phyloP scores from a whole-genome alignment of 2,888 invertebrate species.

The Eupithecia tripunctaria region DNA sequence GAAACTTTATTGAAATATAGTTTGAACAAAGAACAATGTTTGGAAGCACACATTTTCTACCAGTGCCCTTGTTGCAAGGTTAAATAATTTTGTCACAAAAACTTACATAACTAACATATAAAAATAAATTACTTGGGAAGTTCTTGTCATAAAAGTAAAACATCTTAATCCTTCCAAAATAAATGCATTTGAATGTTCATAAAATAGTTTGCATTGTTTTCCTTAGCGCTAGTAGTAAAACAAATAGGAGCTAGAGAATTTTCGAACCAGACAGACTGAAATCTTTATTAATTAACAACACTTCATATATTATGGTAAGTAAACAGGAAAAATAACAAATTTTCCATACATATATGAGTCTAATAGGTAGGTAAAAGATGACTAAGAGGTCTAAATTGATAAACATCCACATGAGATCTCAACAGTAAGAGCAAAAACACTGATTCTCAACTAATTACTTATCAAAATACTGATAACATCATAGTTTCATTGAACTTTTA shows the following conservation, averaged over 20 bases:
- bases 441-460: slow-evolving; percentile 24
- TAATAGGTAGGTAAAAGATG: background rate
- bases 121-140: slow-evolving; percentile 14
- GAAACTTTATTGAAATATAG: background rate
- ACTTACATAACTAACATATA: slow-evolving; percentile 35
- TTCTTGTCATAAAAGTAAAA: background rate
- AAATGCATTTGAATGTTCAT: slow-evolving; percentile 23
- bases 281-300: background rate
- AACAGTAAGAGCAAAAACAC: slow-evolving; percentile 34
- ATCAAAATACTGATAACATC: slow-evolving; percentile 35
- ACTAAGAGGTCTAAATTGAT: slow-evolving; percentile 1
- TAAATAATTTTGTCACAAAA: slow-evolving; percentile 25
- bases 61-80: background rate
- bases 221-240: background rate
- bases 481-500: slow-evolving; percentile 11
- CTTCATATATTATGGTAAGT: background rate
- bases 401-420: slow-evolving; percentile 34
- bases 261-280: slow-evolving; percentile 3
- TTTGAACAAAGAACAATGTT: slow-evolving; percentile 16
- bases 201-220: background rate
- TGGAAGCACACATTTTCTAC: slow-evolving; percentile 16
- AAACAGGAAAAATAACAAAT: slow-evolving; percentile 8
- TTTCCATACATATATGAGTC: background rate
- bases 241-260: background rate
- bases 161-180: slow-evolving; percentile 5